phyloP scores from a whole-genome alignment of 2,113 vertebrate species.

The Tonatia bakeri region DNA sequence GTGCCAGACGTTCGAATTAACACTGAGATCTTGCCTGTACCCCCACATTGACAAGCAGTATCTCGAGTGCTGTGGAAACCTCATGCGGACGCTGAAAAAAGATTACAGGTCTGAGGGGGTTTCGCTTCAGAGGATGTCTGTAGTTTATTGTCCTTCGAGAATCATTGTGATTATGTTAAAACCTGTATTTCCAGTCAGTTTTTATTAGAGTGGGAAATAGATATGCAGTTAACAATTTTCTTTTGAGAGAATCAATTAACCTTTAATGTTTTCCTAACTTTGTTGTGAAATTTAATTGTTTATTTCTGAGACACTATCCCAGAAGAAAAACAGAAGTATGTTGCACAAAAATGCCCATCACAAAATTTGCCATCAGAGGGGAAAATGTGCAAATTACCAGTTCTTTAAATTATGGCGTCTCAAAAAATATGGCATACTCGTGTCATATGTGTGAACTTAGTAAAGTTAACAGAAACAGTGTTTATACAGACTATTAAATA shows the following conservation, averaged over 20 bases:
- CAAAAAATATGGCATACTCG: background rate
- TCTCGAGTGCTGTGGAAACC: slow-evolving; percentile 94
- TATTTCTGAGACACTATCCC: background rate
- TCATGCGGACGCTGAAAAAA: slow-evolving; percentile 96
- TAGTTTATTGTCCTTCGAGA: background rate
- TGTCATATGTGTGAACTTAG: background rate
- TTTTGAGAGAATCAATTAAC: background rate
- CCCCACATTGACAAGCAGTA: slow-evolving; percentile 96
- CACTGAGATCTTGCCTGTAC: slow-evolving; percentile 94
- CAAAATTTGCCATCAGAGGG: background rate
- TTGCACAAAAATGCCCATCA: background rate
- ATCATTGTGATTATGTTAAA: background rate
- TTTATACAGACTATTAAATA: background rate
- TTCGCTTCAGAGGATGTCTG: background rate
- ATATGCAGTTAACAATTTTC: background rate
- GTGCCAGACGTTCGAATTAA: slow-evolving; percentile 97
- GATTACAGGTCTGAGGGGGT: slow-evolving; percentile 88
- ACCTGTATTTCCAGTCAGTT: background rate
- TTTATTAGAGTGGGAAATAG: background rate
- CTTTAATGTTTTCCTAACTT: background rate
- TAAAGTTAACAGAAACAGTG: background rate
- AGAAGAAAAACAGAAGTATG: background rate
- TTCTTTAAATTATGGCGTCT: background rate
- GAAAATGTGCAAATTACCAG: background rate
- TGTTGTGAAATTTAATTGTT: background rate